Conservation (phyloP, 2,888 invertebrate genomes). For the Perizoma flavofasciatum region DNA sequence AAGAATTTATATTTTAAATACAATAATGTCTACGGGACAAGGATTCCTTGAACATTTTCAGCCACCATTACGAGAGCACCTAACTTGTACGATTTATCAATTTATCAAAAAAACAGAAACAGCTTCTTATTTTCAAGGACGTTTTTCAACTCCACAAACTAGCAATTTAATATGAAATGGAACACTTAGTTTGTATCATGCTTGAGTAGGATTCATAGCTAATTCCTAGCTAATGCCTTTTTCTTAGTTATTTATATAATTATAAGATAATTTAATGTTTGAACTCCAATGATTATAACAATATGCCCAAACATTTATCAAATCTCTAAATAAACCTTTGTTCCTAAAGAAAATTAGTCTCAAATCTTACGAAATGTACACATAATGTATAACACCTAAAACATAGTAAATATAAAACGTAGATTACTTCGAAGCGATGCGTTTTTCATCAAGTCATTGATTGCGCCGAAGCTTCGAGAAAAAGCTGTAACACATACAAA, state of each 20-base stretch:
- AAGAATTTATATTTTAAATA: conserved; percentile 10
- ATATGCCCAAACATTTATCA: conserved; percentile 12
- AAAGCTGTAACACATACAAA: conserved; percentile 62
- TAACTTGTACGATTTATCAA: conserved; percentile 33
- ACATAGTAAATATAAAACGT: conserved; percentile 27
- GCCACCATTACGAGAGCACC: conserved; percentile 39
- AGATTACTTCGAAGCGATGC: conserved; percentile 41
- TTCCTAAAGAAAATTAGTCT: conserved; percentile 13
- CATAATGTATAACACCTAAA: conserved; percentile 8
- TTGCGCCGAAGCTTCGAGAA: conserved; percentile 77
- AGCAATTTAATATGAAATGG: conserved; percentile 43
- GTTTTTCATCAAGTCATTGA: conserved; percentile 51
- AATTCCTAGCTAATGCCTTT: conserved; percentile 5
- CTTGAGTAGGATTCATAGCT: conserved; percentile 21
- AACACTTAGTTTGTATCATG: conserved; percentile 39
- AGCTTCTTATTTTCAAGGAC: conserved; percentile 13
- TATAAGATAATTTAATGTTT: not conserved
- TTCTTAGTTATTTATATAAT: no score
- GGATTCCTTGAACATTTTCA: conserved; percentile 30
- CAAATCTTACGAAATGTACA: conserved; percentile 28
- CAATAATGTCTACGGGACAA: conserved; percentile 29
- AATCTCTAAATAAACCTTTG: conserved; percentile 4
- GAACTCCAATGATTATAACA: conserved; percentile 4
- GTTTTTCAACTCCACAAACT: conserved; percentile 28
- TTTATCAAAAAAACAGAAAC: conserved; percentile 24